Evolutionary conservation across 1,140 invertebrate genomes (phyloP).

Genomic region (Bradysia coprophila): DNA sequence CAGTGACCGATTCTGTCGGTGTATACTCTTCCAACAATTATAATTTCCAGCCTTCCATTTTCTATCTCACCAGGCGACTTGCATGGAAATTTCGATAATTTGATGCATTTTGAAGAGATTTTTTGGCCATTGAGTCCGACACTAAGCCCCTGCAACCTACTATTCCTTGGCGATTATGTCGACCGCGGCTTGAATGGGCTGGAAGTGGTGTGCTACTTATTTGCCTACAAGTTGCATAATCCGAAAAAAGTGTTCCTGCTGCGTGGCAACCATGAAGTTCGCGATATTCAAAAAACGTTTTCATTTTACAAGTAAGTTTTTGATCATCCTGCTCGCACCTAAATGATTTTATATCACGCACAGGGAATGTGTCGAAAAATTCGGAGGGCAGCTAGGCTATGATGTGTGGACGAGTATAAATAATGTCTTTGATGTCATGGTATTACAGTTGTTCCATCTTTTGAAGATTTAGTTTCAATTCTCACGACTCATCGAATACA

Average conservation of each 20-base stretch:
- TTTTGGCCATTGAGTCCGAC: background rate
- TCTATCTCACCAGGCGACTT: background rate
- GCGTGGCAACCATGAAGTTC: conserved; percentile 46
- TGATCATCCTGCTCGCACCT: conserved; percentile 7
- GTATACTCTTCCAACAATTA: background rate
- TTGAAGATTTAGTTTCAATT: too few relatives aligned
- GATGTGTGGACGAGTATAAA: conserved; percentile 51
- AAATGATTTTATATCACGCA: conserved; percentile 6
- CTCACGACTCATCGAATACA: too few relatives aligned
- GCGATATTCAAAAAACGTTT: conserved; percentile 48
- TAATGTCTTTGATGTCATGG: conserved; percentile 47
- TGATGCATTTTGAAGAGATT: background rate
- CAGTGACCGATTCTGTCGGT: too few relatives aligned
- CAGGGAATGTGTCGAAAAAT: conserved; percentile 41
- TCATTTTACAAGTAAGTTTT: conserved; percentile 39
- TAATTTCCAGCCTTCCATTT: background rate
- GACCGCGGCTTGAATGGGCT: conserved; percentile 40
- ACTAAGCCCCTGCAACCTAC: conserved; percentile 1
- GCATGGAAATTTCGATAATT: background rate
- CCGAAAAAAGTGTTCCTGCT: conserved; percentile 37
- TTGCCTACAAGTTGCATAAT: conserved; percentile 40
- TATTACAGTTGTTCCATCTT: conserved; percentile 49
- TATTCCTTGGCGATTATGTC: conserved; percentile 52
- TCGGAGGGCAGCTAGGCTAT: conserved; percentile 36
- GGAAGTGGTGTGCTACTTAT: conserved; percentile 41